phyloP scores from a whole-genome alignment of 2,113 vertebrate genomes.

The Vicugna pacos region DNA sequence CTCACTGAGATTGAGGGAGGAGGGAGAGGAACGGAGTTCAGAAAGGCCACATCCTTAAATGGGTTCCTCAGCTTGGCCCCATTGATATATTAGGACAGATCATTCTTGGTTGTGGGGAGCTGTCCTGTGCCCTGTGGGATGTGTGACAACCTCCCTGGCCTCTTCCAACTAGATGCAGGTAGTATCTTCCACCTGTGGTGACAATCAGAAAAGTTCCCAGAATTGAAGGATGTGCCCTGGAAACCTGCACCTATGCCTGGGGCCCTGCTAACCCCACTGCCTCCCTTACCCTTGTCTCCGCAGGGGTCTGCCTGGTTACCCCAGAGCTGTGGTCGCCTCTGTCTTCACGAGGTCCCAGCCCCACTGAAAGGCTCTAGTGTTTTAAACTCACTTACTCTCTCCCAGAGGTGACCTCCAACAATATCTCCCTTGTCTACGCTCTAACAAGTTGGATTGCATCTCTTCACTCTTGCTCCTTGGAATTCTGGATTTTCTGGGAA shows the following conservation, averaged over 20 bases:
- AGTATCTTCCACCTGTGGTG: background rate
- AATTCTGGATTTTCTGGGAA: background rate
- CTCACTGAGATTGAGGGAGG: background rate
- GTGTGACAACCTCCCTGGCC: background rate
- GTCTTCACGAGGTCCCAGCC: background rate
- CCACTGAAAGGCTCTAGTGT: background rate
- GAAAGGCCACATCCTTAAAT: background rate
- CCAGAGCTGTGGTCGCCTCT: background rate
- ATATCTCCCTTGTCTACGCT: background rate
- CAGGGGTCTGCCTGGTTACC: background rate
- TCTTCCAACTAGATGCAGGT: background rate
- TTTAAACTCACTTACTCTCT: background rate
- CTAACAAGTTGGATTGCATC: background rate
- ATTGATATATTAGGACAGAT: background rate
- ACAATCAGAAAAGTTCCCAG: background rate
- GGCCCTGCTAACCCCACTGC: rapidly evolving
- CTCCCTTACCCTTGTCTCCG: background rate
- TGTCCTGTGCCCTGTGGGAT: background rate
- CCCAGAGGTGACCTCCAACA: background rate
- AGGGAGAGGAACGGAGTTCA: background rate
- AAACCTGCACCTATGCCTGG: too few relatives aligned
- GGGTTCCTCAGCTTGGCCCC: background rate
- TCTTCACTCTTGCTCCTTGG: background rate
- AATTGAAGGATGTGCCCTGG: background rate
- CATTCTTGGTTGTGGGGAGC: background rate